Evolutionary conservation across 2,888 invertebrate species (phyloP), one percentile per base, ranked within the genome.

Genomic region (Stictocephala bisonia): DNA sequence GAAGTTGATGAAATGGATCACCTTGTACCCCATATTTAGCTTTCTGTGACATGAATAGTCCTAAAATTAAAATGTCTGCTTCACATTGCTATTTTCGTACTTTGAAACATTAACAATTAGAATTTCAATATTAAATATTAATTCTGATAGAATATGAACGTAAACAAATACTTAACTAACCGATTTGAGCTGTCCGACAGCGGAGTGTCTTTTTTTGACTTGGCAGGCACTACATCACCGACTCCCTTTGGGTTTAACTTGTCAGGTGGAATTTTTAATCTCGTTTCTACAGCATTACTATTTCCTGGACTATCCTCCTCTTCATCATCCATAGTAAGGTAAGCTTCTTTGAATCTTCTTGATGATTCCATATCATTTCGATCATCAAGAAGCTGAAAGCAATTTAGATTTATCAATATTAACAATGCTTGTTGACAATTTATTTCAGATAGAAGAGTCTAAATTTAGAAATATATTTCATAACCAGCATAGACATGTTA

Each of bases 271-370:
- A 81, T 78, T 78, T 82, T 80, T 67, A 80, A 83, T 81, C 82
- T 86, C 18, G 80, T 74, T 74, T 83, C 78, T 31, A 82, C 78
- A 50, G 80, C 79, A 77, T 82, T 82, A 67, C 77, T 77, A 29
- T 78, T 77, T 40, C 82, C 83, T 73, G 82, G 82, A 18, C 86
- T 82, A 82, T 90, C 89, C 18, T 78, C 78, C 56, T 79, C 78
- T 83, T 91, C 90, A 82, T 90, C 90, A 79, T 90, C 89, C 56
- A 85, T 84, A 56, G 84, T 84, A 20, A 82, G 76, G 22, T 85
- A 78, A 44, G 76, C 86, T 66, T 76, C 76, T 77, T 82, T 85
- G 67, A 84, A 83, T 82, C 86, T 87, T 78, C 88, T 84, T 11
- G 88, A 88, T 1, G 89, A 88, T 75, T 88, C 86, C 78, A 86